Base-by-base conservation (phyloP, 2,113 vertebrate genomes). In the Ptilonorhynchus violaceus region DNA sequence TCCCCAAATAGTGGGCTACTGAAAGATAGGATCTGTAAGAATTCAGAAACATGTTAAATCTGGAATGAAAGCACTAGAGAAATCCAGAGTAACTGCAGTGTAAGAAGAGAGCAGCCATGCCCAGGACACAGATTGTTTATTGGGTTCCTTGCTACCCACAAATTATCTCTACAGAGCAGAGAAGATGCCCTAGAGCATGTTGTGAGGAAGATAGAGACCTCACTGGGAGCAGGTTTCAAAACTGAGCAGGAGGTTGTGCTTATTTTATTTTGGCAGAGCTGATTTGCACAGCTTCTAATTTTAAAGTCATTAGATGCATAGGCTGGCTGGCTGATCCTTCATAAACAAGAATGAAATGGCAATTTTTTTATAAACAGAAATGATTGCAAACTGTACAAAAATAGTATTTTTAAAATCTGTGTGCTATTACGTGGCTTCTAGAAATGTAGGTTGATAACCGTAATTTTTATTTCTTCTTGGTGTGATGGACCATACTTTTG, bases 281-380 rank as follows among this genome's bases (percentile, higher is more conserved):
- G 80, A 56, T 95, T 96, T 96, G 93, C 90, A 92, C 92, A 96
- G 93, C 92, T 94, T 96, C 96, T 96, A 96, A 97, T 97, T 96
- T 96, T 97, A 96, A 97, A 97, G 53, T 95, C 88, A 95, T 93
- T 95, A 94, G 92, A 84, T 96, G 90, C 88, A 96, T 93, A 93
- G 94, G 92, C 93, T 93, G 96, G 77, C 93, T 92, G 90, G 85
- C 93, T 97, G 90, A 95, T 86, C 79, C 44, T 96, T 95, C 90
- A 95, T 96, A 96, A 97, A 94, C 93, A 96, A 84, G 93, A 96
- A 97, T 96, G 93, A 96, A 96, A 93, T 84, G 76, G 91, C 96
- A 93, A 44, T 7, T 82, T 85, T 92, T 93, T 88, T 72, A 49
- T 85, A 72, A 95, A 67, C 50, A 77, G 92, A 85, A 18, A 3